Conservation (phyloP, 1,140 invertebrate species). For the Cryptotermes secundus region DNA sequence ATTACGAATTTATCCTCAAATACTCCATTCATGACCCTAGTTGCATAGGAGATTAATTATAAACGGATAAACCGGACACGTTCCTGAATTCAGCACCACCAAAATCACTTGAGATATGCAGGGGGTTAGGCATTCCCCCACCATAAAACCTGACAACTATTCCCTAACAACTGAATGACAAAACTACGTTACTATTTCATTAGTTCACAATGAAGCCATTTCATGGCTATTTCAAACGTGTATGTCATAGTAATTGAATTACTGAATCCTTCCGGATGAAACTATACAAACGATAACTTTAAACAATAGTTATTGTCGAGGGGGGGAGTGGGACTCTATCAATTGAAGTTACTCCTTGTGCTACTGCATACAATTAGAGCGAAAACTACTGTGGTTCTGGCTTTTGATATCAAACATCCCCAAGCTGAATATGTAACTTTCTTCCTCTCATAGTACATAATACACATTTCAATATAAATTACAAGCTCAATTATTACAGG, state of each 20-base stretch:
- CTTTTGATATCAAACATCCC: not conserved
- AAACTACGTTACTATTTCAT: not conserved
- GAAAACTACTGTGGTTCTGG: not conserved
- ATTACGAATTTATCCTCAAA: not conserved
- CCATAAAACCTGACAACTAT: not conserved
- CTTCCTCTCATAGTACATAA: not conserved
- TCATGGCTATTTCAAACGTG: not conserved
- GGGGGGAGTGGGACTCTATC: not conserved
- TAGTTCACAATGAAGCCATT: slow-evolving; percentile 12
- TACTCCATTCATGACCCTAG: not conserved
- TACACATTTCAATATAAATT: not conserved
- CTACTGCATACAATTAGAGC: not conserved
- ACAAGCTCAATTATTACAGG: not conserved
- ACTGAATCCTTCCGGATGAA: not conserved
- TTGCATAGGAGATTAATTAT: not conserved
- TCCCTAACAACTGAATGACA: not conserved
- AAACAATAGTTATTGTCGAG: not conserved
- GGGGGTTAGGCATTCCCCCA: not conserved
- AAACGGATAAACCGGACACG: not conserved
- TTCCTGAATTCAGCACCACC: not conserved
- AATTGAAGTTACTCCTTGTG: not conserved
- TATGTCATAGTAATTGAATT: not conserved
- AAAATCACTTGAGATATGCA: not conserved
- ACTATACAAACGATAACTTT: not conserved
- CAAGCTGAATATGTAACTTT: not conserved